Base-by-base conservation (phyloP, 2,113 vertebrate species). In the Poecilia latipinna region DNA sequence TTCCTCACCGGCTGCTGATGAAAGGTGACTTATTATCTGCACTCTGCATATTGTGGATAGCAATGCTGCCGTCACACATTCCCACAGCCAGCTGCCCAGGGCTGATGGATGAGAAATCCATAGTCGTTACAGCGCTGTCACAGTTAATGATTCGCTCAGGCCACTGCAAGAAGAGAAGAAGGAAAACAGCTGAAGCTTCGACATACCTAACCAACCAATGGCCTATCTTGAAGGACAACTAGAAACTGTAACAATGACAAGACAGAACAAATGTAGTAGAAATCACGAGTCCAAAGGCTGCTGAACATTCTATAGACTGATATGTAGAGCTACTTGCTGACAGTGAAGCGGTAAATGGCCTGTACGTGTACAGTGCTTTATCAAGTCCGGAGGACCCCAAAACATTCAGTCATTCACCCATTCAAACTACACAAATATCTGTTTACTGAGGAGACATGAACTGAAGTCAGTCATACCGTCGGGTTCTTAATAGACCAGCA, bases 401-500 rank as follows among this genome's bases (percentile, higher is more conserved):
- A 37, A 37, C 35, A 37, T 37, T 11, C 10, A 37, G 35, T 37
- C 35, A 11, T 37, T 37, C 35, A 37, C 35, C 8, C 33, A 35
- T 35, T 35, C 33, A 35, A 5, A 17, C 15, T 17, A 44, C 42
- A 13, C 15, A 54, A 54, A 8, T 6, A 22, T 19, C 28, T 0
- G 28, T 11, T 0, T 4, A 5, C 17, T 22, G 57, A 39, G 28
- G 15, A 77, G 35, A 48, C 44, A 48, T 48, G 44, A 48, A 48
- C 44, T 17, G 15, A 31, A n/a, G 22, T 26, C 51, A 54, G 29
- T 61, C 44, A 7, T 80, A 99, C 98, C 93, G 70, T 95, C 32
- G 94, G 94, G 82, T 98, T 99, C 92, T 97, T 98, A 87, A 97
- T 70, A 11, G 97, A 98, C 98, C 98, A 99, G 68, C 97, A 96